Conservation (phyloP, 2,797 vertebrate species). For the Aplochiton taeniatus region DNA sequence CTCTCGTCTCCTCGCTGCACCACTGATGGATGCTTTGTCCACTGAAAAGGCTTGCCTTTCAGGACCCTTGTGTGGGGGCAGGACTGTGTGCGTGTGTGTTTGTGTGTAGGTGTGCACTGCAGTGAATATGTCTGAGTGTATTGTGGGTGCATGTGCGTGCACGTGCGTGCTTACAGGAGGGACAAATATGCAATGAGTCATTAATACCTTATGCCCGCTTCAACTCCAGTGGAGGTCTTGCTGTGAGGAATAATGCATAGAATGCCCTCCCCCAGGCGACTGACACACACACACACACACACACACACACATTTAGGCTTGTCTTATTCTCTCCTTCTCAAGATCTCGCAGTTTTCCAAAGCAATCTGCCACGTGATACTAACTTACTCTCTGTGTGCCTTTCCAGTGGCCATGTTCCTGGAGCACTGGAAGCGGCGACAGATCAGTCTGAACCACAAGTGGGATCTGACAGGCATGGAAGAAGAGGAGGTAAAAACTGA, state of each 20-base stretch:
- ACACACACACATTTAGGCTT: not conserved
- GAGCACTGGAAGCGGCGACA: conserved; percentile 97
- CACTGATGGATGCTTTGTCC: conserved; percentile 36
- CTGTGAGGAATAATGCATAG: conserved; percentile 2
- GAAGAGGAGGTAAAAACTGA: conserved; percentile 87
- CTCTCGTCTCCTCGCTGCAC: conserved; percentile 12
- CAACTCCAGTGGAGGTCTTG: conserved; percentile 6
- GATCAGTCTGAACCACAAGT: conserved; percentile 92
- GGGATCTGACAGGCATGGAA: conserved; percentile 95
- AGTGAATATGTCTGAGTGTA: too few relatives aligned
- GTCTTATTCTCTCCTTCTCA: not conserved
- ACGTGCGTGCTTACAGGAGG: not conserved
- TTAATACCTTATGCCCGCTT: conserved; percentile 24
- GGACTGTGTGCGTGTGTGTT: conserved; percentile 29
- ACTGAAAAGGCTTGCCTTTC: conserved; percentile 27
- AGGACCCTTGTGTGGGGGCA: conserved; percentile 30
- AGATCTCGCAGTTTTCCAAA: too few relatives aligned
- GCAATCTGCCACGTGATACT: not conserved
- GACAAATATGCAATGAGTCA: conserved; percentile 7
- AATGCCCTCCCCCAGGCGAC: not conserved
- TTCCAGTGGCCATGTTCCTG: conserved; percentile 89
- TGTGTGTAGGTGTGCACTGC: not conserved
- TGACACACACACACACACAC: not conserved
- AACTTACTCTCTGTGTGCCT: conserved; percentile 11
- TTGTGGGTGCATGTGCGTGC: conserved; percentile 22